Conservation (phyloP, 2,888 invertebrate species). For the Drosophila birchii region DNA sequence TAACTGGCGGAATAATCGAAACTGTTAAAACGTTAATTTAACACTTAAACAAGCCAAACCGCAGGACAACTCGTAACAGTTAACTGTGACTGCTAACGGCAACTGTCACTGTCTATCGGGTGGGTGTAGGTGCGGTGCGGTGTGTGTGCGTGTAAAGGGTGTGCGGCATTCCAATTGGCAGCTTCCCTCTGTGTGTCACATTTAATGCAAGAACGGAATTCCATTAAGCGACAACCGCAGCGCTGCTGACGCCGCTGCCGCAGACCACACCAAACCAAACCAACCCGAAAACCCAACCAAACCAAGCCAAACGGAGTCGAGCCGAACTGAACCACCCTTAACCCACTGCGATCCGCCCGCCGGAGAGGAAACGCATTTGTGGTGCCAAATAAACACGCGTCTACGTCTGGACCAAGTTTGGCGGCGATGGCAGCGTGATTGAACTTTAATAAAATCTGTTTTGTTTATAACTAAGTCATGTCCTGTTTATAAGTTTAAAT, state of each 20-base stretch:
- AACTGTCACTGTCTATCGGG: constrained; percentile 49
- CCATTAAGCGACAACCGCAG: constrained; percentile 81
- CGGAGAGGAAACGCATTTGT: constrained; percentile 77
- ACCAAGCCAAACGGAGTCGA: constrained; percentile 20
- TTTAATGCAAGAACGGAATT: constrained; percentile 80
- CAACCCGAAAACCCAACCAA: constrained; percentile 30
- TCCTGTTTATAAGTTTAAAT: not conserved
- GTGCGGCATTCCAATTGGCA: constrained; percentile 58
- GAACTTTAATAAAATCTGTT: not conserved
- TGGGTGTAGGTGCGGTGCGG: not conserved
- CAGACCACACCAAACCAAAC: constrained; percentile 65
- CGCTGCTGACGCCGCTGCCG: constrained; percentile 60
- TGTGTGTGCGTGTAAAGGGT: constrained; percentile 21
- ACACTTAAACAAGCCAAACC: constrained; percentile 81
- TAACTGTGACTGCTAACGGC: constrained; percentile 54
- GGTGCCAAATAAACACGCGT: constrained; percentile 77
- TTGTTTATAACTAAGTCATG: not conserved
- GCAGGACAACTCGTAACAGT: constrained; percentile 56
- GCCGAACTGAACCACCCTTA: constrained; percentile 26
- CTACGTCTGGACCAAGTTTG: constrained; percentile 12
- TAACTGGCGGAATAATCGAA: constrained; percentile 75
- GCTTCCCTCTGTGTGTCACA: constrained; percentile 76
- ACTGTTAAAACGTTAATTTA: constrained; percentile 79
- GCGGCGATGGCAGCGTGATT: constrained; percentile 33
- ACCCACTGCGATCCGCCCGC: constrained; percentile 47